phyloP scores from a whole-genome alignment of 2,797 vertebrate genomes.

The Acropternis orthonyx region DNA sequence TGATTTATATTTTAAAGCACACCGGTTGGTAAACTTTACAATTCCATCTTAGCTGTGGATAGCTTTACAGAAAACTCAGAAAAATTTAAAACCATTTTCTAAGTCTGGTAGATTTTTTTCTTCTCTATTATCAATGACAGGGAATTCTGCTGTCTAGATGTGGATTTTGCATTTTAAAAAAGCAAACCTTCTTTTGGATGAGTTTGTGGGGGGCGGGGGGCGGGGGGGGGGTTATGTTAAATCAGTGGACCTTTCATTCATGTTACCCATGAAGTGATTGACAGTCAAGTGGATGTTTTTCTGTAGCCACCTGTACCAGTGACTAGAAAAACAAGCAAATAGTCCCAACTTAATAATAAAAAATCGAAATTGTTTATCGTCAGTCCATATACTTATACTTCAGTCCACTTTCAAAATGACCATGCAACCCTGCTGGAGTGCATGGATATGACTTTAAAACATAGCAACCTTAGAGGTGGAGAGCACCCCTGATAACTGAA shows the following conservation, averaged over 20 bases:
- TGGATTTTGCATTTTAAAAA: background rate
- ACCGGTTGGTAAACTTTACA: conserved; percentile 8
- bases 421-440: background rate
- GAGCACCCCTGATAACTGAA: background rate
- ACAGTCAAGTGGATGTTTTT: background rate
- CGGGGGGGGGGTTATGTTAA: too few species aligned
- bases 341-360: background rate
- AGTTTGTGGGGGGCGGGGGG: too few species aligned
- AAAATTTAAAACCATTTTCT: conserved; percentile 32
- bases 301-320: background rate
- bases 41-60: background rate
- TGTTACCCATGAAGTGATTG: background rate
- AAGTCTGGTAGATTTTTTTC: background rate
- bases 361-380: background rate
- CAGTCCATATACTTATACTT: too few species aligned
- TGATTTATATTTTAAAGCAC: conserved; percentile 44
- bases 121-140: background rate
- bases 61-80: conserved; percentile 22
- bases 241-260: background rate
- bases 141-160: background rate
- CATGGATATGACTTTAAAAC: background rate
- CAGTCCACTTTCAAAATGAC: background rate
- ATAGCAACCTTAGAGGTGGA: background rate
- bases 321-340: background rate
- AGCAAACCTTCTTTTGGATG: background rate